These are phyloP conservation scores for Nowickia ferox DNA, from an alignment of 2,888 invertebrate species.

Conservation along the genomic window DNA sequence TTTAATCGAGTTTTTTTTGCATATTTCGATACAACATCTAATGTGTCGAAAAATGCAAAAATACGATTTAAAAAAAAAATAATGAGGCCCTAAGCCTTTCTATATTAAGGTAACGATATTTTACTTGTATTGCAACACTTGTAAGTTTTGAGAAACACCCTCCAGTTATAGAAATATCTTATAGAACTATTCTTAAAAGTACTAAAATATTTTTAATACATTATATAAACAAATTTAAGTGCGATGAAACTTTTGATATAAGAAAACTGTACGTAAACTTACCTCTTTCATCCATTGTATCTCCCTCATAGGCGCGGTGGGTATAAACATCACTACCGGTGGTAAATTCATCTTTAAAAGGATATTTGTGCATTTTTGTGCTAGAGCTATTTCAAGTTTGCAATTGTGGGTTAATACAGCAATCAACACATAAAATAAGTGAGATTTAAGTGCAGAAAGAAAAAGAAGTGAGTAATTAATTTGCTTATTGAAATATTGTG, in stretches of 20 bases:
- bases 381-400: conserved; percentile 77
- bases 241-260: background rate
- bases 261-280: conserved; percentile 71
- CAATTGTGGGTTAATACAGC: conserved; percentile 55
- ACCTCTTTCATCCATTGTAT: conserved; percentile 80
- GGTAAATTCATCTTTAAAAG: conserved; percentile 78
- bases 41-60: no score
- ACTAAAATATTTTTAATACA: no score
- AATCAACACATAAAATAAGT: conserved; percentile 56
- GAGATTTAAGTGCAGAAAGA: conserved; percentile 57
- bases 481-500: conserved; percentile 24
- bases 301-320: conserved; percentile 77
- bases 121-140: no score
- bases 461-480: conserved; percentile 33
- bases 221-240: background rate
- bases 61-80: no score
- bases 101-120: no score
- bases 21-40: no score
- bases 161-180: no score
- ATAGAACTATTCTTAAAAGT: no score
- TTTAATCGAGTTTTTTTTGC: no score
- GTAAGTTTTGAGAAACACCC: no score
- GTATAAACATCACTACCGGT: conserved; percentile 79
- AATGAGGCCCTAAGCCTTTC: no score
- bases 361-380: conserved; percentile 80